Percentiles rank a stretch among this genome's conserved stretches.
These are phyloP conservation scores for Pomacea maculata DNA, from an alignment of 1,140 invertebrate genomes.

Conservation along the genomic window DNA sequence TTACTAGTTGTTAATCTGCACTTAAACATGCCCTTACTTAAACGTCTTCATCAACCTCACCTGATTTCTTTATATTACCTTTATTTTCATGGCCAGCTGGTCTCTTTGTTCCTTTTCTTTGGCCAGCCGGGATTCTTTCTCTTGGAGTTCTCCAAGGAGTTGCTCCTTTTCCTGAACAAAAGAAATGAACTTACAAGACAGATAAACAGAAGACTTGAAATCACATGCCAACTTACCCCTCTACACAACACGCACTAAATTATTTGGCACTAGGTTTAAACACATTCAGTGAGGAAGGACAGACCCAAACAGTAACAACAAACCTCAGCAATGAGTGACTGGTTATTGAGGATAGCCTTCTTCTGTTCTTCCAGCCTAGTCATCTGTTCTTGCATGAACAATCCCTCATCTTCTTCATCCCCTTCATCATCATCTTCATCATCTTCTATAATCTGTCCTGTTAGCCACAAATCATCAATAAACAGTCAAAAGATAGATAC, in stretches of 20 bases:
- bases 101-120: conserved; percentile 70
- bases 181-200: conserved; percentile 6
- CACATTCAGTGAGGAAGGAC: not conserved
- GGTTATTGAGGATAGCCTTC: conserved; percentile 68
- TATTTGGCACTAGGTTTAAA: no score
- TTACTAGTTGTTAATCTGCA: no score
- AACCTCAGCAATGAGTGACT: conserved; percentile 68
- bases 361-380: conserved; percentile 70
- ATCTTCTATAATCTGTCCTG: conserved; percentile 53
- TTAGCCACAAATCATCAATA: conserved; percentile 7
- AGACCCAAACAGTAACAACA: not conserved
- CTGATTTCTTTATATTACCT: conserved; percentile 34
- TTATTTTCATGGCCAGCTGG: conserved; percentile 65
- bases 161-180: conserved; percentile 70
- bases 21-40: no score
- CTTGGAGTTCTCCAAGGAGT: conserved; percentile 71
- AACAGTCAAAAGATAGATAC: not conserved
- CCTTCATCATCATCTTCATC: conserved; percentile 62
- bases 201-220: not conserved
- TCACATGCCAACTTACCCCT: no score
- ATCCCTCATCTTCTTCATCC: conserved; percentile 63
- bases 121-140: conserved; percentile 70
- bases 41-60: no score
- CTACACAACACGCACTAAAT: no score
- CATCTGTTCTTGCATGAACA: conserved; percentile 66